A percentile compares a stretch with the other conserved stretches of the same genome.
phyloP scores from a whole-genome alignment of 1,140 invertebrate species.

The Micrasema longulum region DNA sequence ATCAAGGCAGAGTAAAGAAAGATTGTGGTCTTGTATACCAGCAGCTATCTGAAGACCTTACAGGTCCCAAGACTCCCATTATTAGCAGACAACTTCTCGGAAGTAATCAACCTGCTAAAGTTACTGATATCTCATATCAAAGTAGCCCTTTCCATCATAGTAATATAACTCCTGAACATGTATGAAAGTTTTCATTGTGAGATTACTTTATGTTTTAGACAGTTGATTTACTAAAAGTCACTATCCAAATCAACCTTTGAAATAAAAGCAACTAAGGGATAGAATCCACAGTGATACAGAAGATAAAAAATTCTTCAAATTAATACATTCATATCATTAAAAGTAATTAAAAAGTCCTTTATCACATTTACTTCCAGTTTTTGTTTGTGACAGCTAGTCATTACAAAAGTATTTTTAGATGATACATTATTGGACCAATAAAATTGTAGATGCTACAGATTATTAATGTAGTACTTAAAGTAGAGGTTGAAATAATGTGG shows the following conservation, averaged over 20 bases:
- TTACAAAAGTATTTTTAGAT: no score
- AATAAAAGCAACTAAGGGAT: no score
- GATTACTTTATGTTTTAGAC: no score
- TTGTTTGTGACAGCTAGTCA: neutral
- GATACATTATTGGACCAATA: no score
- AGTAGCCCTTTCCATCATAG: conserved; percentile 74
- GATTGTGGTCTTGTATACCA: conserved; percentile 70
- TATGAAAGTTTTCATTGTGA: conserved; percentile 57
- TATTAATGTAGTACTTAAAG: no score
- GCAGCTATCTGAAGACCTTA: conserved; percentile 70
- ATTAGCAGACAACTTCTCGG: conserved; percentile 65
- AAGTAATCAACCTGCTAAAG: conserved; percentile 65
- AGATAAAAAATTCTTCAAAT: no score
- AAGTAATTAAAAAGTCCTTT: neutral
- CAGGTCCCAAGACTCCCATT: conserved; percentile 69
- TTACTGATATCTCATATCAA: conserved; percentile 70
- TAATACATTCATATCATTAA: no score
- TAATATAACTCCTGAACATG: conserved; percentile 73
- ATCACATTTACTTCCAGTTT: neutral
- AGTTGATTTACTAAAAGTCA: neutral
- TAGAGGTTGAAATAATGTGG: no score
- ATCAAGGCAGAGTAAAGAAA: conserved; percentile 61
- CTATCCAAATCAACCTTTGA: neutral
- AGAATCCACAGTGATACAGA: no score
- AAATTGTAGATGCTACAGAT: no score